Evolutionary conservation across 2,888 invertebrate species (phyloP), one percentile per base, ranked within the genome.

Genomic region (Eilema depressum): DNA sequence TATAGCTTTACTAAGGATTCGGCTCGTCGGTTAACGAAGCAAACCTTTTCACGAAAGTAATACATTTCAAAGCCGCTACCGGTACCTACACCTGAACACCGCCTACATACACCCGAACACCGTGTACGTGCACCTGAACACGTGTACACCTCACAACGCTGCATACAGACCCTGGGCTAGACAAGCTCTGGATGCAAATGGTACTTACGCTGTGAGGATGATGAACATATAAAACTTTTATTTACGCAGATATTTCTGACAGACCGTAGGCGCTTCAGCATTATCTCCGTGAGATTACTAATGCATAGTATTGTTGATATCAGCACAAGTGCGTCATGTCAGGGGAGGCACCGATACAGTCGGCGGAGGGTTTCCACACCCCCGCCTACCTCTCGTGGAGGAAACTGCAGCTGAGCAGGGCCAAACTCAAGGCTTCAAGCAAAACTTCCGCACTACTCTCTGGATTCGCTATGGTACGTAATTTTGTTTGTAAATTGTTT

Each of bases 361-460:
- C 97, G 8, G 97, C 96, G 28, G 98, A 98, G 89, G 97, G 96
- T 71, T 95, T 98, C 30, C 98, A 98, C 88, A 98, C 98, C 17
- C 97, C 98, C 25, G 97, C 97, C n/a, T 98, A 98, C 88, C 94
- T 98, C 66, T 98, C 98, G 60, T 98, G 98, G 98, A 96, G 98
- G 82, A 98, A 98, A 89, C 95, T 99, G 47, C 99, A 99, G 90
- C 96, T 99, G 69, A 99, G 99, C 89, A 96, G 99, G 78, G 99
- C 99, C 69, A 99, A 99, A 94, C 96, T 99, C 84, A 99, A 99
- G 94, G 99, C 99, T 0, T 99, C 99, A 67, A 99, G 99, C 92
- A 98, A 99, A 91, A 99, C 99, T 1, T 99, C 99, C 0, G 99
- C 99, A 0, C 95, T 99, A 11, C 96, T 99, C 60, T 99, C 99